Evolutionary conservation across 1,140 invertebrate species (phyloP).

Genomic region (Cydia strobilella): DNA sequence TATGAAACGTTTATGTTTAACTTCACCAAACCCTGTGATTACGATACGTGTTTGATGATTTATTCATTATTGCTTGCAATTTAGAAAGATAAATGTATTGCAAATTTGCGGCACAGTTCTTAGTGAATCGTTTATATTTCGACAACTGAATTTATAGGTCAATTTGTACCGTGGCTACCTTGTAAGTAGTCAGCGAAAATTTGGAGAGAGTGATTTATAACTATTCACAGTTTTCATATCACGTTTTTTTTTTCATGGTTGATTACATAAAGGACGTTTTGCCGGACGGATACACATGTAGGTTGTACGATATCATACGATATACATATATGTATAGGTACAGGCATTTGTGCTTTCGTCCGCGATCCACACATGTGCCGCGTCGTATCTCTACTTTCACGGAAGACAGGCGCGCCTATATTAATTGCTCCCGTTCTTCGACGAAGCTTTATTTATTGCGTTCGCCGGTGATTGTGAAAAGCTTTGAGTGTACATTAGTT

Average conservation of each 20-base stretch:
- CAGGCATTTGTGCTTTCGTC: not conserved
- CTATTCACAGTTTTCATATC: conserved; percentile 4
- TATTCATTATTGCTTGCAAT: conserved; percentile 55
- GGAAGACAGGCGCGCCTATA: conserved; percentile 71
- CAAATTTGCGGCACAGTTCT: conserved; percentile 35
- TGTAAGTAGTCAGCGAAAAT: conserved; percentile 19
- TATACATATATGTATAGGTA: not conserved
- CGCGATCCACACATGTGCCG: conserved; percentile 53
- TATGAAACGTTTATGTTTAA: conserved; percentile 51
- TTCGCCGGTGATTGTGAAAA: conserved; percentile 73
- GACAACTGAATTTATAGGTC: conserved; percentile 26
- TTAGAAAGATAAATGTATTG: conserved; percentile 49
- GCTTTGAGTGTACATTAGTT: conserved; percentile 73
- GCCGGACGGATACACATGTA: not conserved
- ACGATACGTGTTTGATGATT: conserved; percentile 50
- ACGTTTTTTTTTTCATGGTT: not conserved
- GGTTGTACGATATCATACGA: not conserved
- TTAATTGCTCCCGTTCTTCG: conserved; percentile 79
- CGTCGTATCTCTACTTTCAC: conserved; percentile 70
- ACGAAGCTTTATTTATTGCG: conserved; percentile 77
- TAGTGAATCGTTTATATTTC: conserved; percentile 30
- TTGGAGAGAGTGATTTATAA: conserved; percentile 17
- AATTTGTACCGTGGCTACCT: conserved; percentile 26
- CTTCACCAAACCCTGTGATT: conserved; percentile 53
- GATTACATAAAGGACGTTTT: conserved; percentile 5